Conservation (phyloP, 1,140 invertebrate species). For the Brevipalpus yothersi region DNA sequence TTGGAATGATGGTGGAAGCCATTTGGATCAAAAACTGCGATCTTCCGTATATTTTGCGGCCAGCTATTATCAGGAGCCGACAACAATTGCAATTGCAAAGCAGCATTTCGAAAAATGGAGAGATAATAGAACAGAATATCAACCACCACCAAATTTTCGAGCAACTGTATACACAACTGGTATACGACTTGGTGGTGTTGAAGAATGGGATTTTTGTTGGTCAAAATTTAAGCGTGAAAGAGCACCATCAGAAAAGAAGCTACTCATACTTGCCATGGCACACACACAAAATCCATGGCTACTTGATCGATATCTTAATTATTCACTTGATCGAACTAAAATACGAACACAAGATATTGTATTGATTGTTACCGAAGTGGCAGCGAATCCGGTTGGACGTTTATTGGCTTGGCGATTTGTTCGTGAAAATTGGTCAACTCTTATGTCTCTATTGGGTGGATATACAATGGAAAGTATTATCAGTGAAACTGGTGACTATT, state of each 20-base stretch:
- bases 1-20: conserved; percentile 36
- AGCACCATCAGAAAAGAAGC: conserved; percentile 35
- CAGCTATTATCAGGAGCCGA: conserved; percentile 32
- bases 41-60: conserved; percentile 31
- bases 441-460: conserved; percentile 22
- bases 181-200: conserved; percentile 35
- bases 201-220: conserved; percentile 51
- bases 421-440: conserved; percentile 38
- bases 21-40: conserved; percentile 34
- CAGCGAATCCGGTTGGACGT: conserved; percentile 40
- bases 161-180: conserved; percentile 46
- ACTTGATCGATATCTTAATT: conserved; percentile 35
- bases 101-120: conserved; percentile 38
- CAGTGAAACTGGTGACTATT: conserved; percentile 36
- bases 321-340: conserved; percentile 33
- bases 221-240: conserved; percentile 32
- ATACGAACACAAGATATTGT: conserved; percentile 40
- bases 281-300: conserved; percentile 41
- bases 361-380: conserved; percentile 36
- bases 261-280: conserved; percentile 41
- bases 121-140: neutral
- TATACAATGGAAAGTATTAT: conserved; percentile 40
- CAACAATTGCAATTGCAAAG: conserved; percentile 34
- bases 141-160: conserved; percentile 38
- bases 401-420: conserved; percentile 49